Evolutionary conservation across 2,797 vertebrate species (phyloP).

Genomic region (Pelodytes ibericus): DNA sequence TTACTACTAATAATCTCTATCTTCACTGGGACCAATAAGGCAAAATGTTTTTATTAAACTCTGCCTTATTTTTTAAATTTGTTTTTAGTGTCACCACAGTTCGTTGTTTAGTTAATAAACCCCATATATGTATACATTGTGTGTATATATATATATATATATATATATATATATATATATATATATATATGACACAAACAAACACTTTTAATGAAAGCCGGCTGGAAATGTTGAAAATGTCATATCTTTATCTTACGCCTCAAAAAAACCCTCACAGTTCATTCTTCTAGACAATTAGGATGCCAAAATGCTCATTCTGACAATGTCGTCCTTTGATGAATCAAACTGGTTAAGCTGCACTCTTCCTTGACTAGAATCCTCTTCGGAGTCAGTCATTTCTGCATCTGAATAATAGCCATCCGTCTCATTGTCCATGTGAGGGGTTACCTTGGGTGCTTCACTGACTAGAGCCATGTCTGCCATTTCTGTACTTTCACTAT

Average conservation of each 20-base stretch:
- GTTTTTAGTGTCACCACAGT: no score
- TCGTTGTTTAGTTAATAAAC: no score
- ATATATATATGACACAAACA: conserved; percentile 58
- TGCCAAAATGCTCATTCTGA: conserved; percentile 90
- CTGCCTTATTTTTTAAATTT: no score
- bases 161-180: conserved; percentile 63
- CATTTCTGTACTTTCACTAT: conserved; percentile 63
- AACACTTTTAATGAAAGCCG: conserved; percentile 62
- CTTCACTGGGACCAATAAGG: no score
- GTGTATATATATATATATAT: conserved; percentile 16
- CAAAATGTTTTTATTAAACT: no score
- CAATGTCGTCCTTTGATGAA: conserved; percentile 85
- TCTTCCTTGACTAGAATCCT: conserved; percentile 71
- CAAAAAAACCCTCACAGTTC: background rate
- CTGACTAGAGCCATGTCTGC: conserved; percentile 60
- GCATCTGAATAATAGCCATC: conserved; percentile 92
- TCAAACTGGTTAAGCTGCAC: conserved; percentile 82
- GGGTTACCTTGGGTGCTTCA: conserved; percentile 67
- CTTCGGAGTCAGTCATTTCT: conserved; percentile 89
- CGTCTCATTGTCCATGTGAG: conserved; percentile 79
- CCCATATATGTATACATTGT: background rate
- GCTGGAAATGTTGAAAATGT: conserved; percentile 70
- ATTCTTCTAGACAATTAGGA: conserved; percentile 74
- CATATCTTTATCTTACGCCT: conserved; percentile 68
- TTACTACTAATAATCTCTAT: no score